Evolutionary conservation across 2,888 invertebrate species (phyloP), one percentile per base, ranked within the genome.

Genomic region (Mesochorus sp.): DNA sequence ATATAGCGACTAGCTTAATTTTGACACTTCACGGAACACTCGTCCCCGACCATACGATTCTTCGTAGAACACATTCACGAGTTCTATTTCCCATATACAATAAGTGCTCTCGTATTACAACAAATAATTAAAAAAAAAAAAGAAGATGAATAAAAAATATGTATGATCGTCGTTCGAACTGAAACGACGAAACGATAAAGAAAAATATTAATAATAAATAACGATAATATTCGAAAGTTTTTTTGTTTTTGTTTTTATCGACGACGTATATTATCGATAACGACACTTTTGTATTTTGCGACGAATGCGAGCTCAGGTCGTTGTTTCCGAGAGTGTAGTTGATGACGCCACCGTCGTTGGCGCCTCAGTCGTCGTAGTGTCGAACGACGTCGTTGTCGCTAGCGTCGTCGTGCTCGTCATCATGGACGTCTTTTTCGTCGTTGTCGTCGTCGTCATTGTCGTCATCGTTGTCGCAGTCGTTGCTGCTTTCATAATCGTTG

Each of bases 1-100:
- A 78, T 80, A 82, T 81, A 84, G 87, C 87, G 90, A 90, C 90
- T 90, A 90, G 90, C 86, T 89, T 87, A 88, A 88, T 86, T 88
- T 86, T 85, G 88, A 88, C 88, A 85, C 86, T 86, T 84, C 81
- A 84, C 83, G 85, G 82, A 83, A 84, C 84, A 81, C 83, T 83
- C 82, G 81, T 74, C 76, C n/a, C n/a, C 81, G 80, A 76, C 78
- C 80, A n/a, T n/a, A n/a, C n/a, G n/a, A n/a, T n/a, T n/a, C n/a
- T n/a, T n/a, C n/a, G n/a, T n/a, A n/a, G n/a, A n/a, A n/a, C n/a
- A n/a, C n/a, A n/a, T 82, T 67, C 66, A 42, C 37, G 74, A 66
- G 14, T 19, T 34, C 19, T 5, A 14, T 37, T 59, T 34, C 39
- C n/a, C n/a, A n/a, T 34, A 24, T 39, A 19, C 53, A 66, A 39